Base-by-base conservation (phyloP, 1,140 invertebrate species). In the Zaprionus gabonicus region DNA sequence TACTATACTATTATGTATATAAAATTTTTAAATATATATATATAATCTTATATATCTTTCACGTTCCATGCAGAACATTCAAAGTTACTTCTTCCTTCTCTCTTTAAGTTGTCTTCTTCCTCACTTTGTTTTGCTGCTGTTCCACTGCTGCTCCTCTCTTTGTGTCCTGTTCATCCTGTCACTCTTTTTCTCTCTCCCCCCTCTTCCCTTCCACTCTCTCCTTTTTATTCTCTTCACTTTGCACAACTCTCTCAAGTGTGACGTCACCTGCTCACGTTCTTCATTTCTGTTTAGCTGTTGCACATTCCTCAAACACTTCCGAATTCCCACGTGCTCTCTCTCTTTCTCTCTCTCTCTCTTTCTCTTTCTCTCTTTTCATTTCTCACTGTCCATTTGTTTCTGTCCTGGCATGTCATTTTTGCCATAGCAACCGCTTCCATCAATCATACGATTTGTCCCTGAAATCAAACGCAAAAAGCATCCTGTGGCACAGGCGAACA, bases 401-500 rank as follows among this genome's bases (percentile, higher is more conserved):
- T 23, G 23, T 41, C 49, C 69, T 71, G n/a, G 65, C 68, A 56
- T 51, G 63, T 51, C 17, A 88, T 79, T 81, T 84, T 80, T 55
- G 86, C 86, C 86, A 81, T 86, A 77, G 81, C 82, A 86, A 86
- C 82, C 51, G 74, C 25, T 60, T 53, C 79, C 77, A 91, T 91
- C 86, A 91, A 91, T 91, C 90, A 91, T 91, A 80, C 82, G 76
- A 91, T 87, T 90, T 91, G 90, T 91, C 90, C 85, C 90, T 91
- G 90, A 91, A 91, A 91, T 91, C 90, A 91, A 91, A 91, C 91
- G 82, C 85, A 91, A 91, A 91, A 91, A 91, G 90, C 91, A 91
- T 91, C 85, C 80, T 86, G 49, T 44, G 53, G 41, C 76, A 55
- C 76, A 80, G 90, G 90, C 74, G 55, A 81, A 44, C 90, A 91